Evolutionary conservation across 2,888 invertebrate genomes (phyloP), one percentile per base, ranked within the genome.

Genomic region (Andrena minutula): DNA sequence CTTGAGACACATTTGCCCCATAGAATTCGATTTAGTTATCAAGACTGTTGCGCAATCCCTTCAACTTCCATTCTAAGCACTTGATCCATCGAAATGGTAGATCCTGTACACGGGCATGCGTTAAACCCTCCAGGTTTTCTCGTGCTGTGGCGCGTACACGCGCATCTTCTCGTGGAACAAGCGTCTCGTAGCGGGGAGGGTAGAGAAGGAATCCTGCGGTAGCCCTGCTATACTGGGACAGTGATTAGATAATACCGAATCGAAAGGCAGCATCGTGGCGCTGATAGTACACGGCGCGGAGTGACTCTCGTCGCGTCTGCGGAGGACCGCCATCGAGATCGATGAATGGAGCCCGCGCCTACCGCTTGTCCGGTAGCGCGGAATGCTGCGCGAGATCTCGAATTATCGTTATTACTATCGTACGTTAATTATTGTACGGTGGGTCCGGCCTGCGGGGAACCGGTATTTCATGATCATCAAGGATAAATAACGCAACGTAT

Each of bases 321-420:
- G 53, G 32, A 35, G 26, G 80, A 82, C 77, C 32, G 58, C 61
- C 32, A n/a, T 77, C 71, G 85, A 84, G 89, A 86, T 83, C 85
- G 82, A 86, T 86, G 89, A 89, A 89, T 90, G 90, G 89, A 88
- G 78, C 81, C 41, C 70, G 79, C 69, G 68, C 74, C 76, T 32
- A 74, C 79, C 77, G 75, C 58, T 83, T 84, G 86, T 86, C 84
- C 89, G 83, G 90, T 85, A 84, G 85, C 79, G 74, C 82, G 88
- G 88, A 88, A 89, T 89, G 88, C 89, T 82, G 79, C 77, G 80
- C 84, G 84, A 82, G 82, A 86, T 89, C 89, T 86, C 86, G 86
- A 89, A 89, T 89, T 89, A 89, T 90, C 88, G 88, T 88, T 88
- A 88, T 88, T 87, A 85, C 86, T 88, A 88, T 88, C 88, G 88